phyloP scores from a whole-genome alignment of 2,888 invertebrate species.

The Notodonta ziczac region DNA sequence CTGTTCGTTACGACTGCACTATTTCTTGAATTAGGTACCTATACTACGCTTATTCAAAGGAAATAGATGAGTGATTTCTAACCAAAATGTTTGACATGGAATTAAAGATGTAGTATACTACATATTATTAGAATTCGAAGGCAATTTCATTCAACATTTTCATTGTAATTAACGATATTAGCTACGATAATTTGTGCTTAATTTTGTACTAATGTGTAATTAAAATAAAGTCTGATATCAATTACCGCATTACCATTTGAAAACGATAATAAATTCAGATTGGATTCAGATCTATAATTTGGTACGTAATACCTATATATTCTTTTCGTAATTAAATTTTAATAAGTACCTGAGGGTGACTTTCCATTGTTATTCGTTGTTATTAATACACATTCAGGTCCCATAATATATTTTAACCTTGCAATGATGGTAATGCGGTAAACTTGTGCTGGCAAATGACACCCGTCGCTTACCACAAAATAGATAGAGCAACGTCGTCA shows the following conservation, averaged over 20 bases:
- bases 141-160: slow-evolving; percentile 39
- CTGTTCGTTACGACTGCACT: slow-evolving; percentile 46
- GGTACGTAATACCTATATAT: background rate
- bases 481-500: slow-evolving; percentile 47
- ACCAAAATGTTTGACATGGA: slow-evolving; percentile 29
- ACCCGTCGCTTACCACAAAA: slow-evolving; percentile 9
- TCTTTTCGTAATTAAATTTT: background rate
- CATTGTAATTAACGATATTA: slow-evolving; percentile 25
- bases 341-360: background rate
- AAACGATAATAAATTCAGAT: background rate
- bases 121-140: slow-evolving; percentile 48
- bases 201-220: slow-evolving; percentile 54
- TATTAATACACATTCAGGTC: slow-evolving; percentile 9
- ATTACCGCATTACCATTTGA: slow-evolving; percentile 10
- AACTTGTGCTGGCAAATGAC: slow-evolving; percentile 15
- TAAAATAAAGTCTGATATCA: slow-evolving; percentile 27
- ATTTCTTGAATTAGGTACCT: slow-evolving; percentile 16
- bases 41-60: slow-evolving; percentile 20
- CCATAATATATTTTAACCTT: slow-evolving; percentile 5
- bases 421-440: slow-evolving; percentile 20
- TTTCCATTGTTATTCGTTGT: no score
- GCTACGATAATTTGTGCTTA: slow-evolving; percentile 59
- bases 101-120: slow-evolving; percentile 40
- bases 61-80: slow-evolving; percentile 23
- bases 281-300: background rate